Conservation (phyloP, 2,888 invertebrate species). For the Oeneis ivallda region DNA sequence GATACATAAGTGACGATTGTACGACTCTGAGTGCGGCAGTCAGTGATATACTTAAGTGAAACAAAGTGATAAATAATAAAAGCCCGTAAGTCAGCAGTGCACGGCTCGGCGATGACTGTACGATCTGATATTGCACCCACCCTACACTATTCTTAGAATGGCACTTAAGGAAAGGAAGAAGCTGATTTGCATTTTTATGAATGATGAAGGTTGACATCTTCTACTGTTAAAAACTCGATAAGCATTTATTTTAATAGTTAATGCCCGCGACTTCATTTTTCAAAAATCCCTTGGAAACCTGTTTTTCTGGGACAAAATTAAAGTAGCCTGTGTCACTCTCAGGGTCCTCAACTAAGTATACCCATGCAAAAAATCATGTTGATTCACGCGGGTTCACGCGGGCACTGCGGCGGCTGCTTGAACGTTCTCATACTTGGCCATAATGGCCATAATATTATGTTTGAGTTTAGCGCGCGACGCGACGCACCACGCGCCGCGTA, state of each 20-base stretch:
- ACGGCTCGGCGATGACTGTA: conserved; percentile 36
- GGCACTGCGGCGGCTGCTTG: too few species aligned
- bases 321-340: too few species aligned
- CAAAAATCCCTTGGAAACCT: neutral
- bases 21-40: too few species aligned
- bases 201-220: conserved; percentile 62
- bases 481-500: too few species aligned
- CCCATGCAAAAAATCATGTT: too few species aligned
- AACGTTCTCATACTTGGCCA: too few species aligned
- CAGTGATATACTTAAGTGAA: conserved; percentile 1
- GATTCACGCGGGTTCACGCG: too few species aligned
- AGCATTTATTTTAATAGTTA: neutral
- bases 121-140: conserved; percentile 63
- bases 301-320: too few species aligned
- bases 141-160: conserved; percentile 66
- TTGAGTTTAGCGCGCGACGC: too few species aligned
- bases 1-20: too few species aligned
- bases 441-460: too few species aligned
- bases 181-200: conserved; percentile 79
- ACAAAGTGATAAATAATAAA: conserved; percentile 30
- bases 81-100: conserved; percentile 29
- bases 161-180: conserved; percentile 74
- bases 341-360: too few species aligned
- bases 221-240: conserved; percentile 28
- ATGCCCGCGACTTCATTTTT: neutral